These are phyloP conservation scores for Pachydiplax longipennis DNA, from an alignment of 2,888 invertebrate genomes.

Conservation along the genomic window DNA sequence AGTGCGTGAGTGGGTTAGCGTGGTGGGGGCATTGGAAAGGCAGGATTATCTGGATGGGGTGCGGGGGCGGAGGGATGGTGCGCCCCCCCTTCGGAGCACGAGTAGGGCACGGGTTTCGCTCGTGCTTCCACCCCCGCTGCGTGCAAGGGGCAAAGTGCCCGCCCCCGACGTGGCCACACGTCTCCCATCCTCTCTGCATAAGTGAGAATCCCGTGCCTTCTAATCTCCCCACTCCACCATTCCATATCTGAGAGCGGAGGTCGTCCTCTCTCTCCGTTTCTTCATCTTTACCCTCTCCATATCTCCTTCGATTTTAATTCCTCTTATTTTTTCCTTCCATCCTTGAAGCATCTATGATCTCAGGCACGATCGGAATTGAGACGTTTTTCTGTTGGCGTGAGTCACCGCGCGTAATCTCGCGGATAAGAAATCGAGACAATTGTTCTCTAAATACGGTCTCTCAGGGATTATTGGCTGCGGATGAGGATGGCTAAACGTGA, in stretches of 20 bases:
- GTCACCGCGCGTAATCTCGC: too few species aligned
- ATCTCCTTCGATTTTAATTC: not conserved
- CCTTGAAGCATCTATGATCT: too few species aligned
- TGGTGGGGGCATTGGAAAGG: not conserved
- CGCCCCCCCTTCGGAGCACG: slow-evolving; percentile 6
- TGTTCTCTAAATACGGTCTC: too few species aligned
- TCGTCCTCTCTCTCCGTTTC: not conserved
- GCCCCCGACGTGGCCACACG: not conserved
- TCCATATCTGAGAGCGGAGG: not conserved
- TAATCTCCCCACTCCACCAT: not conserved
- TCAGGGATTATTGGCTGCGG: too few species aligned
- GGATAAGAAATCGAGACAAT: too few species aligned
- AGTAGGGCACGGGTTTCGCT: slow-evolving; percentile 34
- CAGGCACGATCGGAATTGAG: too few species aligned
- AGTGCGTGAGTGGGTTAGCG: not conserved
- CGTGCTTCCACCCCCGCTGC: slow-evolving; percentile 38
- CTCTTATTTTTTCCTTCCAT: not conserved
- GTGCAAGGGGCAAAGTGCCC: slow-evolving; percentile 25
- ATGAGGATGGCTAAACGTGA: too few species aligned
- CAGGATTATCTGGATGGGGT: not conserved
- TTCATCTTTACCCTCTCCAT: not conserved
- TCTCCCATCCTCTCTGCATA: not conserved
- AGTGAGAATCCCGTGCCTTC: not conserved
- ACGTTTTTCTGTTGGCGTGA: too few species aligned
- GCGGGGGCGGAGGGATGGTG: not conserved